A percentile compares a stretch with the other conserved stretches of the same genome.
phyloP scores from a whole-genome alignment of 2,113 vertebrate genomes.

The Larimichthys polyactis region DNA sequence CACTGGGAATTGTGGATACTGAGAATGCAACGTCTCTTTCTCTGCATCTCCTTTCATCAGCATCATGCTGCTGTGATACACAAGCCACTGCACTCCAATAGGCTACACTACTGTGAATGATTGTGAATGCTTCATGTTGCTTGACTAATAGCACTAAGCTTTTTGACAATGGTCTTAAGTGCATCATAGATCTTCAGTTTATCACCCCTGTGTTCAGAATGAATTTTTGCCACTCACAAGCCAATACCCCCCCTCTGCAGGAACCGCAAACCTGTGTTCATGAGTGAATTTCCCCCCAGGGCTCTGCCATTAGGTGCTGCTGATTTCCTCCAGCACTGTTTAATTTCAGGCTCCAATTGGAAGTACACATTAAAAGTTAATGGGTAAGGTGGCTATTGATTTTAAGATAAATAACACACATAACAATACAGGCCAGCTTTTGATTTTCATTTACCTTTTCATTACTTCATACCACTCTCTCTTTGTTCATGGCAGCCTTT shows the following conservation, averaged over 20 bases:
- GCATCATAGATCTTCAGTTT: slow-evolving; percentile 70
- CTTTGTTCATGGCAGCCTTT: slow-evolving; percentile 39
- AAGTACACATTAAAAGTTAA: slow-evolving; percentile 85
- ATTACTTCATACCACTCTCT: slow-evolving; percentile 65
- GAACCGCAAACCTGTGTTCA: slow-evolving; percentile 70
- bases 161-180: slow-evolving; percentile 75
- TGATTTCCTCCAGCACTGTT: slow-evolving; percentile 82
- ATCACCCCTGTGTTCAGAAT: slow-evolving; percentile 69
- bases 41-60: slow-evolving; percentile 46
- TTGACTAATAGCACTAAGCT: slow-evolving; percentile 72
- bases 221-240: slow-evolving; percentile 68
- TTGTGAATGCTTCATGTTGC: slow-evolving; percentile 68
- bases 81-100: slow-evolving; percentile 52
- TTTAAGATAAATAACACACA: slow-evolving; percentile 84
- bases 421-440: slow-evolving; percentile 80
- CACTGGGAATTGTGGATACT: slow-evolving; percentile 37
- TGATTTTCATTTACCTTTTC: slow-evolving; percentile 84
- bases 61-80: slow-evolving; percentile 53
- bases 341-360: slow-evolving; percentile 84
- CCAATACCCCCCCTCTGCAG: slow-evolving; percentile 57
- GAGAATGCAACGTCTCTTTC: slow-evolving; percentile 36
- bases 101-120: slow-evolving; percentile 56
- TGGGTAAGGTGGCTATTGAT: slow-evolving; percentile 83
- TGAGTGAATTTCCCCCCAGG: slow-evolving; percentile 73
- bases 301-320: slow-evolving; percentile 76